Percentiles rank a stretch among this genome's conserved stretches.
Conservation (phyloP, 2,113 vertebrate genomes). For the Pholis gunnellus region DNA sequence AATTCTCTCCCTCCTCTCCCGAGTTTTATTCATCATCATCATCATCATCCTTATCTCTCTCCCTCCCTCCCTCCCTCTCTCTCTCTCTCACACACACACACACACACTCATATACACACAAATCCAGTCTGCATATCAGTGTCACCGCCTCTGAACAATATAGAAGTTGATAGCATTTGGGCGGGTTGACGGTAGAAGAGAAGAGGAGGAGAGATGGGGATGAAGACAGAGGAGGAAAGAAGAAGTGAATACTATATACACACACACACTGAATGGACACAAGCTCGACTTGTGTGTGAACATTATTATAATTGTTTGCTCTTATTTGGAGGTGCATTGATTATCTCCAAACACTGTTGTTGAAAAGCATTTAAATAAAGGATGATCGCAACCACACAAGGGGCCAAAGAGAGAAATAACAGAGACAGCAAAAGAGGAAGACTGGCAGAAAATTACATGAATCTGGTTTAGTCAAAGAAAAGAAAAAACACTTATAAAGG, state of each 20-base stretch:
- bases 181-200: constrained; percentile 4
- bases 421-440: background rate
- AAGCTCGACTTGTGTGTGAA: background rate
- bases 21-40: constrained; percentile 73
- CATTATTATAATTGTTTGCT: background rate
- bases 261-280: background rate
- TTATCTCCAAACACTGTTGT: background rate
- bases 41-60: constrained; percentile 51
- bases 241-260: background rate
- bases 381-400: background rate
- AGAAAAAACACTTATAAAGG: constrained; percentile 2
- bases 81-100: constrained; percentile 18
- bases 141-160: constrained; percentile 46
- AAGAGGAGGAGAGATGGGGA: background rate
- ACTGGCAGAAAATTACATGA: constrained; percentile 4
- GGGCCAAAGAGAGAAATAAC: background rate
- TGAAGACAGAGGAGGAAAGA: background rate
- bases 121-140: constrained; percentile 50
- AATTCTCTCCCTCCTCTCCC: constrained; percentile 71
- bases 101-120: constrained; percentile 47
- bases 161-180: constrained; percentile 32
- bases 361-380: constrained; percentile 1
- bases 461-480: constrained; percentile 9
- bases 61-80: background rate
- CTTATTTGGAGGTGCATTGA: background rate